phyloP scores from a whole-genome alignment of 2,797 vertebrate genomes.

The Hipposideros larvatus region DNA sequence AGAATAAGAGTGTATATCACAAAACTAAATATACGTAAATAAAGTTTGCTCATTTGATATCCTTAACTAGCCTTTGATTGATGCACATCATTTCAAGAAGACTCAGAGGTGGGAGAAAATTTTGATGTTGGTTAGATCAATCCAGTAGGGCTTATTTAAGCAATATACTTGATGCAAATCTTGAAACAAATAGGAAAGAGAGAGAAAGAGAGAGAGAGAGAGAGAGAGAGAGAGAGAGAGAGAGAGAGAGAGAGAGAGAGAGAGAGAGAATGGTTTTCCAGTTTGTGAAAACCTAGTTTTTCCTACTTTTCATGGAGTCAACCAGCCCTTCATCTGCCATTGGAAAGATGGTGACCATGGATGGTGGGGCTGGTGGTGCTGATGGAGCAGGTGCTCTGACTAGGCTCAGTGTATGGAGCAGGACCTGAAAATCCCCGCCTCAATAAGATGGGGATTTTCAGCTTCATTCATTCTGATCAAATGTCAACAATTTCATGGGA shows the following conservation, averaged over 20 bases:
- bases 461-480: not conserved
- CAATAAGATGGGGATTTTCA: rapidly evolving
- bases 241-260: not conserved
- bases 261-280: not conserved
- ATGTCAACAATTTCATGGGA: not conserved
- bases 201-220: not conserved
- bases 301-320: rapidly evolving
- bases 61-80: not conserved
- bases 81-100: not conserved
- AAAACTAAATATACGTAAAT: not conserved
- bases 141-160: not conserved
- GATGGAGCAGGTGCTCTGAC: rapidly evolving
- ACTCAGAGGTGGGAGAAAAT: not conserved
- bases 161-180: not conserved
- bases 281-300: not conserved
- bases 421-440: not conserved
- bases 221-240: not conserved
- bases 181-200: not conserved
- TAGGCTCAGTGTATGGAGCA: rapidly evolving
- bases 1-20: not conserved
- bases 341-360: rapidly evolving
- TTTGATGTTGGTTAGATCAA: not conserved
- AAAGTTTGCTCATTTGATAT: not conserved
- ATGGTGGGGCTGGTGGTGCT: rapidly evolving
- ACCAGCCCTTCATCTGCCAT: rapidly evolving